phyloP scores from a whole-genome alignment of 2,113 vertebrate genomes.

The Euleptes europaea region DNA sequence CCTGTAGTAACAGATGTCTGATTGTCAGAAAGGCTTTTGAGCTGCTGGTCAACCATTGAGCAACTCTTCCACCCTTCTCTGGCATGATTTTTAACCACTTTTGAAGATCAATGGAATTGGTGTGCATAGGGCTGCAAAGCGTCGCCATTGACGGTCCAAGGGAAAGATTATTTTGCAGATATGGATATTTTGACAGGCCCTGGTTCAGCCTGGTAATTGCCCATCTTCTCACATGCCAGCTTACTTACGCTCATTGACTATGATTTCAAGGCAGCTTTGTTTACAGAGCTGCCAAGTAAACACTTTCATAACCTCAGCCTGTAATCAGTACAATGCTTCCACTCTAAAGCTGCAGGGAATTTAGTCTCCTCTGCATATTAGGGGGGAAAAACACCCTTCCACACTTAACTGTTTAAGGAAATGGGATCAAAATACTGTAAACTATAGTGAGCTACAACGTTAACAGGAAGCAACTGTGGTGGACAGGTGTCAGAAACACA shows the following conservation, averaged over 20 bases:
- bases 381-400: too few species aligned
- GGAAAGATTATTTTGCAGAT: background rate
- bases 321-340: background rate
- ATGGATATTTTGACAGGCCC: background rate
- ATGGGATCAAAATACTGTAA: background rate
- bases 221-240: background rate
- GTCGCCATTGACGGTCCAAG: background rate
- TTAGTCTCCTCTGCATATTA: background rate
- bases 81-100: background rate
- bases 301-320: background rate
- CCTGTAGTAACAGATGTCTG: background rate
- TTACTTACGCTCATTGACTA: background rate
- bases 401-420: background rate
- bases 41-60: background rate
- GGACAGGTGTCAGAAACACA: background rate
- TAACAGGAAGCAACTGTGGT: background rate
- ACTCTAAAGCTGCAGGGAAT: background rate
- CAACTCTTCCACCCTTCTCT: too few species aligned
- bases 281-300: background rate
- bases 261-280: background rate
- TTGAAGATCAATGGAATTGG: background rate
- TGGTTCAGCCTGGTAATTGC: background rate
- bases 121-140: background rate
- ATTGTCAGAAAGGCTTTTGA: background rate
- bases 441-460: accelerated